These are phyloP conservation scores for Casuarius casuarius DNA, from an alignment of 2,113 vertebrate genomes.

Conservation along the genomic window DNA sequence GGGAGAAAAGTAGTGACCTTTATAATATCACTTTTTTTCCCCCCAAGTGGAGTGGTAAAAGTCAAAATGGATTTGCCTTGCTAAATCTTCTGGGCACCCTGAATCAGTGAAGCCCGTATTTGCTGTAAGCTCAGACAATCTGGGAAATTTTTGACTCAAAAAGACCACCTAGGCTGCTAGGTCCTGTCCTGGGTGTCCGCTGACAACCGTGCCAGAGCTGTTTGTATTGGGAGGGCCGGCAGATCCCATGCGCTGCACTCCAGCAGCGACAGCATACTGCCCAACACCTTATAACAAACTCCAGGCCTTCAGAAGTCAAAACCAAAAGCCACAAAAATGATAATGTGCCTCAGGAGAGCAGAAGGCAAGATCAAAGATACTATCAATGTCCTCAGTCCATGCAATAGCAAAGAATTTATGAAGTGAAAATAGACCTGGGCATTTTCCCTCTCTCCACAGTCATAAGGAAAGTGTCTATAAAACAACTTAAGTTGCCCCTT, in stretches of 20 bases:
- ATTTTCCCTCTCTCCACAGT: background rate
- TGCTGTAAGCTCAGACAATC: background rate
- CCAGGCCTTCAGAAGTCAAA: background rate
- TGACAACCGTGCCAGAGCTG: background rate
- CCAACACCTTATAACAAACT: background rate
- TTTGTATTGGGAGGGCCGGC: background rate
- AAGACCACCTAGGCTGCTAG: background rate
- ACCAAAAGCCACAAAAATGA: background rate
- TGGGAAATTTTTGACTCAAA: background rate
- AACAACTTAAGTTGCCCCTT: background rate
- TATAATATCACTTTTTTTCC: background rate
- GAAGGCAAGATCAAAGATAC: background rate
- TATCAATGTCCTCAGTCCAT: background rate
- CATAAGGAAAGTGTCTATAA: background rate
- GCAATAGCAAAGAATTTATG: background rate
- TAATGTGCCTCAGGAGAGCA: background rate
- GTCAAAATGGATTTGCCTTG: background rate
- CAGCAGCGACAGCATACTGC: background rate
- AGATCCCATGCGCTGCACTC: rapidly evolving
- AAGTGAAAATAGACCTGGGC: background rate
- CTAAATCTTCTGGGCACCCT: background rate
- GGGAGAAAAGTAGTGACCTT: background rate
- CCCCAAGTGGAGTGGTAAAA: background rate
- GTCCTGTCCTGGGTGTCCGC: background rate
- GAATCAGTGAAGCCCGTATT: background rate